Base-by-base conservation (phyloP, 2,113 vertebrate species). In the Trematomus loennbergii region DNA sequence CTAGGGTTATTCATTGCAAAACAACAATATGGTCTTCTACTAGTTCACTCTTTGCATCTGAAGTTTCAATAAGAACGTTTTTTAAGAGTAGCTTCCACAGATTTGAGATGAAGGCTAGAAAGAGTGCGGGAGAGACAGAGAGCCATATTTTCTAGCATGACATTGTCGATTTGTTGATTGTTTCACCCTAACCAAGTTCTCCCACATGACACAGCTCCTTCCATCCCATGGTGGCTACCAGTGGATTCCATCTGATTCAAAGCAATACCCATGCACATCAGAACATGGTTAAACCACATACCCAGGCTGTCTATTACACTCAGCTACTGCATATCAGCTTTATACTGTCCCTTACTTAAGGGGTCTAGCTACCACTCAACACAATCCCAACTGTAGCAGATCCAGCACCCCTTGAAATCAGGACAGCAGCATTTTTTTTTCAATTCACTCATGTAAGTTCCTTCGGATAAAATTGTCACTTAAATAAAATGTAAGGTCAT, bases 21-120 rank as follows among this genome's bases (percentile, higher is more conserved):
- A n/a, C 55, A 80, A 74, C 53, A 13, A 64, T 15, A 20, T 18
- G 7, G 17, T 52, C 25, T 48, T 7, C 49, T 75, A 46, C 36
- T 3, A 20, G 10, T 22, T 36, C 2, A 22, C 7, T 33, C 46
- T 40, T 55, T 52, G 77, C 36, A 12, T 40, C 54, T 69, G 36
- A 68, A 63, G 52, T 50, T 68, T 65, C 43, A 20, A 12, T 20
- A 22, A 36, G 12, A 17, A 12, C 15, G 12, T 46, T 55, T 43
- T 61, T 18, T 18, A 20, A 48, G 7, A 77, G 16, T 12, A 17
- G 29, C 18, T 45, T 45, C 33, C 13, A 25, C 9, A 15, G 43
- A 52, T 49, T 79, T 72, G 9, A 59, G 12, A 49, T 60, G 25
- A 49, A 12, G 17, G 40, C 6, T 29, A 9, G 1, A 43, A n/a